Evolutionary conservation across 2,888 invertebrate species (phyloP).

Genomic region (Pristionchus entomophagus): DNA sequence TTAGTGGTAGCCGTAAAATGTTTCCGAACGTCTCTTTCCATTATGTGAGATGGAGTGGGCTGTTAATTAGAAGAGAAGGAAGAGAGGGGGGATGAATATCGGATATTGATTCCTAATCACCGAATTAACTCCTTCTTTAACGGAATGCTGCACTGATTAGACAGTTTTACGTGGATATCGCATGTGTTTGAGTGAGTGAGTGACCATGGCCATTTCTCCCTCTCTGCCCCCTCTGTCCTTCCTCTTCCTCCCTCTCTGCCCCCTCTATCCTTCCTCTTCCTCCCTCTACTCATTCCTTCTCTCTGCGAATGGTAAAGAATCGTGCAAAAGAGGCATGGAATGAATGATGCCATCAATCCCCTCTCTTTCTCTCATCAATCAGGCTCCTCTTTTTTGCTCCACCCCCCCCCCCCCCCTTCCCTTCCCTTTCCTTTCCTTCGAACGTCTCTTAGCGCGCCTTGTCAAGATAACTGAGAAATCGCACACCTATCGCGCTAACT

Average conservation of each 20-base stretch:
- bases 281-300: background rate
- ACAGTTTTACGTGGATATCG: constrained; percentile 14
- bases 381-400: background rate
- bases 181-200: background rate
- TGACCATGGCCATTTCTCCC: background rate
- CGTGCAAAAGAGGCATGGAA: background rate
- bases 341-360: too few relatives aligned
- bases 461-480: background rate
- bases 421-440: background rate
- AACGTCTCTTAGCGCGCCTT: background rate
- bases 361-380: too few relatives aligned
- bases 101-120: constrained; percentile 17
- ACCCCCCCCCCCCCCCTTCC: too few relatives aligned
- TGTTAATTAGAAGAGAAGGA: constrained; percentile 21
- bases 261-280: background rate
- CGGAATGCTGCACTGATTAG: constrained; percentile 26
- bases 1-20: background rate
- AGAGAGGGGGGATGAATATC: background rate
- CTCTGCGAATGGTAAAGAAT: background rate
- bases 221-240: background rate
- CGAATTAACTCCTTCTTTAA: constrained; percentile 31
- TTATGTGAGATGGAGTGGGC: constrained; percentile 34
- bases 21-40: constrained; percentile 22
- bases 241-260: background rate
- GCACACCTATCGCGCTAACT: constrained; percentile 22